Evolutionary conservation across 2,113 vertebrate genomes (phyloP), one percentile per base, ranked within the genome.

Genomic region (Proterorhinus semilunaris): DNA sequence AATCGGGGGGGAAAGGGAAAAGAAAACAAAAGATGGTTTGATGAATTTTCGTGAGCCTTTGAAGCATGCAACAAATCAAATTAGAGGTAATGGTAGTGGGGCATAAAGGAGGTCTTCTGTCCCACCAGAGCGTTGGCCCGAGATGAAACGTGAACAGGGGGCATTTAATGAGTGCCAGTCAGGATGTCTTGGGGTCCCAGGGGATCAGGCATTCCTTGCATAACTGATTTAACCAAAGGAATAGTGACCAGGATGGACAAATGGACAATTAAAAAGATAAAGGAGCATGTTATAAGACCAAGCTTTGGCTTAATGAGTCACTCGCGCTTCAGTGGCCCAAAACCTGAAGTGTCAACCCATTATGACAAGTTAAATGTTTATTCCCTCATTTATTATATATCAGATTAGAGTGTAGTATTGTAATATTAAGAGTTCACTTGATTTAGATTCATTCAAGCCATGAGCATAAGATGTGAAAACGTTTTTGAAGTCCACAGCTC

Each of bases 151-250:
- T 72, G 71, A 76, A 64, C 48, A 65, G 16, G 21, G 58, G 61
- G 64, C 55, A 47, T 54, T 69, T 74, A 64, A 54, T 62, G 73
- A 53, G 65, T 76, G 77, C 83, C 86, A 83, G 64, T 83, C 83
- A 80, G 66, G 76, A 88, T 71, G 76, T 78, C 46, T 59, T 77
- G 74, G 27, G 88, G 82, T 80, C 64, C 76, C 50, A 4, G 45
- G 65, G 69, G 74, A 85, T 78, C 68, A 82, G 69, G 76, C 84
- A 89, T 91, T 91, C 88, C 85, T 59, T 65, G 72, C 84, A 90
- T 90, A 86, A 63, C 85, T 88, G 57, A 63, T 65, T 78, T 71
- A 51, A 72, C 47, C 59, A 73, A 62, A 55, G 17, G 43, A 53
- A 66, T 46, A 74, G 67, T 72, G 55, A 64, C 62, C 59, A 53